Base-by-base conservation (phyloP, 2,888 invertebrate species). In the Pristionchus maxplancki region DNA sequence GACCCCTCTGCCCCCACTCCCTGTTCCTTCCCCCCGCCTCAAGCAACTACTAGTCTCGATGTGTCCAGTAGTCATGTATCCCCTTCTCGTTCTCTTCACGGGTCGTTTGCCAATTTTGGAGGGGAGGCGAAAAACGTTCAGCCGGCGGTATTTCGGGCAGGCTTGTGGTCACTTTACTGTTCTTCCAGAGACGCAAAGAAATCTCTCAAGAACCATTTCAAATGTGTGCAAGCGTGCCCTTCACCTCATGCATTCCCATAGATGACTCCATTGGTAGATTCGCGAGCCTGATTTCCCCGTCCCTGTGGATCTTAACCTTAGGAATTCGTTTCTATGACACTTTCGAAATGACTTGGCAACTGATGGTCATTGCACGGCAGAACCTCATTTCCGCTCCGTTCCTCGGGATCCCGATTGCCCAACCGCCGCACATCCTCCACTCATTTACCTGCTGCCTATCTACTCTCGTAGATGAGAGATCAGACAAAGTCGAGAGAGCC, bases 21-120 rank as follows among this genome's bases (percentile, higher is more conserved):
- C 64, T 64, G 13, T 31, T 34, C 34, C 34, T 9, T 17, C 34
- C 67, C 15, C 67, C n/a, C 44, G 11, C 74, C n/a, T 2, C 5
- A 13, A 34, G 44, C 44, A 48, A 78, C 78, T 78, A 78, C 78
- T 78, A 78, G 78, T 78, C 40, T 40, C 44, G 78, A 5, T 64
- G 64, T 11, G 44, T 78, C 44, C 78, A 34, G 71, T 71, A 71
- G 71, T 20, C 71, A 71, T 34, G 71, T 37, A 71, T 71, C 71
- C 71, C 50, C 71, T 40, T 17, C 71, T 37, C 64, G 4, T 24
- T 58, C 37, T 17, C 37, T 71, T 78, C 78, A 78, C 78, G 78
- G 78, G 78, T 78, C 78, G 78, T 78, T 78, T 48, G 78, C 31
- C n/a, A 17, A 67, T 17, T 15, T 13, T 1, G 5, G 31, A 31